Evolutionary conservation across 2,888 invertebrate species (phyloP).

Genomic region (Periphyllus acericola): DNA sequence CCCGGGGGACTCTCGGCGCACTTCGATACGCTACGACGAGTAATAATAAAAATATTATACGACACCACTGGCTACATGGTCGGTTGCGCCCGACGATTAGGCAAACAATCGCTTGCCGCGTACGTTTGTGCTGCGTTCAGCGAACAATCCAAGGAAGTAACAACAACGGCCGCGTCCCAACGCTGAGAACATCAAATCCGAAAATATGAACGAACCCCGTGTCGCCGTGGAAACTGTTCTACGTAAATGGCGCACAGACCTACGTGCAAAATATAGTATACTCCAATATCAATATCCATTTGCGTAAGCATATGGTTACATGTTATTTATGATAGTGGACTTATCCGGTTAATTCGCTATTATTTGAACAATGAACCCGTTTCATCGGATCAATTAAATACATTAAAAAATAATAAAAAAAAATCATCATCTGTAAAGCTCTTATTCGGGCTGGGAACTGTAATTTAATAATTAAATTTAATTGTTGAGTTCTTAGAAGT

Average conservation of each 20-base stretch:
- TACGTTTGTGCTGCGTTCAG: background rate
- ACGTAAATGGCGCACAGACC: background rate
- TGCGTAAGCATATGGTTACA: too few relatives aligned
- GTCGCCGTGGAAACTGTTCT: background rate
- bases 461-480: background rate
- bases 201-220: too few relatives aligned
- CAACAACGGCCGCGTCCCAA: background rate
- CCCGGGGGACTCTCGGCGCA: too few relatives aligned
- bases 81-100: conserved; percentile 16
- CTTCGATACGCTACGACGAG: background rate
- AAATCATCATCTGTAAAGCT: too few relatives aligned
- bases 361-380: too few relatives aligned
- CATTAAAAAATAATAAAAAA: too few relatives aligned
- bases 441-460: background rate
- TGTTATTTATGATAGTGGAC: too few relatives aligned
- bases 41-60: background rate
- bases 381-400: too few relatives aligned
- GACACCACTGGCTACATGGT: background rate
- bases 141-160: conserved; percentile 8
- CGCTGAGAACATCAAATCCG: too few relatives aligned
- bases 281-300: too few relatives aligned
- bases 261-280: background rate
- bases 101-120: conserved; percentile 39
- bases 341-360: too few relatives aligned
- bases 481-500: background rate